phyloP scores from a whole-genome alignment of 2,797 vertebrate species.

The Ctenopoma kingsleyae region DNA sequence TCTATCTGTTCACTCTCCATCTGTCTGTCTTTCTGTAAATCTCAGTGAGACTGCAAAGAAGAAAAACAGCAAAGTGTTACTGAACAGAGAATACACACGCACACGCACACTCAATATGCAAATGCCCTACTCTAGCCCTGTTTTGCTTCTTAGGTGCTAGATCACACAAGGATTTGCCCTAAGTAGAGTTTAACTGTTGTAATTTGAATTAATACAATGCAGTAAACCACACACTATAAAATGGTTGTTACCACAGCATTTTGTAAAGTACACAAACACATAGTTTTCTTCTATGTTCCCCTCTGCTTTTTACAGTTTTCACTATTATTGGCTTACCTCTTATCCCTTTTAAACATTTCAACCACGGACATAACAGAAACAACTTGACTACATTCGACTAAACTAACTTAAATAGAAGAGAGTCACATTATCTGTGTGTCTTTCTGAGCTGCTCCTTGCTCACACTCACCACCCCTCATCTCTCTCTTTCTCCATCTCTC shows the following conservation, averaged over 20 bases:
- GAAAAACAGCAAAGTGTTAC: conserved; percentile 21
- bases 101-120: conserved; percentile 3
- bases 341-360: neutral
- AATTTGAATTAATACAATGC: neutral
- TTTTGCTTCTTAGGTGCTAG: too few relatives aligned
- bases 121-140: too few relatives aligned
- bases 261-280: neutral
- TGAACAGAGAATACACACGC: conserved; percentile 18
- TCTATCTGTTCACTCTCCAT: neutral
- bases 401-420: conserved; percentile 35
- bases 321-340: neutral
- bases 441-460: conserved; percentile 49
- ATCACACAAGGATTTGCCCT: too few relatives aligned
- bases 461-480: conserved; percentile 80
- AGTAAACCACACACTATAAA: neutral
- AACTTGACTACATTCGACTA: conserved; percentile 16
- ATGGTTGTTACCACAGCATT: neutral
- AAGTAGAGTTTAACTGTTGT: neutral
- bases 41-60: conserved; percentile 14
- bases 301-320: neutral
- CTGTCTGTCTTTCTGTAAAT: conserved; percentile 16
- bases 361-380: conserved; percentile 23
- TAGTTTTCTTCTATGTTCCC: neutral
- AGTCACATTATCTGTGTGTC: conserved; percentile 44
- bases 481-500: conserved; percentile 67